These are phyloP conservation scores for Microcebus griseorufus DNA, from an alignment of 2,113 vertebrate species.

Conservation along the genomic window DNA sequence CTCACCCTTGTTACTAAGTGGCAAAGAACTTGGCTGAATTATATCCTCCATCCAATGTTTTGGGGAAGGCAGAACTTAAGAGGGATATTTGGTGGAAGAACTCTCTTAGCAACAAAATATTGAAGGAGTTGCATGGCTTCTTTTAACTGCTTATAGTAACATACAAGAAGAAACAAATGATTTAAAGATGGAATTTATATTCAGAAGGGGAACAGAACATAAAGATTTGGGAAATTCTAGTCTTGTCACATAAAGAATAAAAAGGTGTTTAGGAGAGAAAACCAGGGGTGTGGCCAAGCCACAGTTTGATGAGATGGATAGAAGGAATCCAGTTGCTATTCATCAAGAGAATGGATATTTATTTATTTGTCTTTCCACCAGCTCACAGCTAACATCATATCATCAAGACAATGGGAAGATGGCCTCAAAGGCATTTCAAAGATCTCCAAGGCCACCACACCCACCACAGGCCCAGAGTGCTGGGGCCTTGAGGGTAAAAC, in stretches of 20 bases:
- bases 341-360: no score
- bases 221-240: neutral
- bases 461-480: neutral
- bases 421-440: neutral
- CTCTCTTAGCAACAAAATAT: neutral
- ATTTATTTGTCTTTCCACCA: no score
- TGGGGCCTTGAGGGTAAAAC: neutral
- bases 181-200: neutral
- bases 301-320: neutral
- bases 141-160: neutral
- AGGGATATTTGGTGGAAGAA: neutral
- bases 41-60: neutral
- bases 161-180: neutral
- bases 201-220: neutral
- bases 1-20: neutral
- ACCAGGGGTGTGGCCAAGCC: neutral
- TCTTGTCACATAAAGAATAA: neutral
- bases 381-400: no score
- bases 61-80: neutral
- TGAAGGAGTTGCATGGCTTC: neutral
- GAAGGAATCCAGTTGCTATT: neutral
- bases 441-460: neutral
- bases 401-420: neutral
- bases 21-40: neutral
- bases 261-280: neutral